These are phyloP conservation scores for Anthoscopus minutus DNA, from an alignment of 2,113 vertebrate species.

Conservation along the genomic window DNA sequence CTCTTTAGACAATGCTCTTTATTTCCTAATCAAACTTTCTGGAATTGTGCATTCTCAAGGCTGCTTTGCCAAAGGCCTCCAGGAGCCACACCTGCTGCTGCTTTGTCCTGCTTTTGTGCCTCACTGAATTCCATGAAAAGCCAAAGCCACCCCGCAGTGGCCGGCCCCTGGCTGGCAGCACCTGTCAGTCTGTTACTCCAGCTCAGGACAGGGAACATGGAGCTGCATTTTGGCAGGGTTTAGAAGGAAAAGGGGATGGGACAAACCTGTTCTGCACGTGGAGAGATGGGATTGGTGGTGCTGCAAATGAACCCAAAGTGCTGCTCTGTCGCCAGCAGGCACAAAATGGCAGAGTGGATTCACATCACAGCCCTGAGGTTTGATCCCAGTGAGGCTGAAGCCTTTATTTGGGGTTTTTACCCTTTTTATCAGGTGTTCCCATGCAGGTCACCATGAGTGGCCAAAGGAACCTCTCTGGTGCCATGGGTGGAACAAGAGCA, in stretches of 20 bases:
- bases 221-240: conserved; percentile 55
- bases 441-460: no score
- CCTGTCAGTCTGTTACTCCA: conserved; percentile 68
- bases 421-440: no score
- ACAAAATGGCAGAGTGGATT: no score
- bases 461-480: no score
- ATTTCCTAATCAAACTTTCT: conserved; percentile 13
- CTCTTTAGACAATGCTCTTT: background rate
- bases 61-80: conserved; percentile 46
- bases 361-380: no score
- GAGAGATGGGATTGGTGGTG: conserved; percentile 5
- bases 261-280: conserved; percentile 38
- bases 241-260: conserved; percentile 43
- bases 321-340: no score
- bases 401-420: no score
- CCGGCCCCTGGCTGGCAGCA: conserved; percentile 68
- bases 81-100: background rate
- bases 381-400: no score
- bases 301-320: background rate
- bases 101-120: conserved; percentile 50
- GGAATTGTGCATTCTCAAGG: conserved; percentile 2
- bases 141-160: conserved; percentile 34
- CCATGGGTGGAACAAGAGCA: no score
- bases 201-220: background rate
- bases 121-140: conserved; percentile 58